Conservation (phyloP, 2,113 vertebrate species). For the Microtus pennsylvanicus region DNA sequence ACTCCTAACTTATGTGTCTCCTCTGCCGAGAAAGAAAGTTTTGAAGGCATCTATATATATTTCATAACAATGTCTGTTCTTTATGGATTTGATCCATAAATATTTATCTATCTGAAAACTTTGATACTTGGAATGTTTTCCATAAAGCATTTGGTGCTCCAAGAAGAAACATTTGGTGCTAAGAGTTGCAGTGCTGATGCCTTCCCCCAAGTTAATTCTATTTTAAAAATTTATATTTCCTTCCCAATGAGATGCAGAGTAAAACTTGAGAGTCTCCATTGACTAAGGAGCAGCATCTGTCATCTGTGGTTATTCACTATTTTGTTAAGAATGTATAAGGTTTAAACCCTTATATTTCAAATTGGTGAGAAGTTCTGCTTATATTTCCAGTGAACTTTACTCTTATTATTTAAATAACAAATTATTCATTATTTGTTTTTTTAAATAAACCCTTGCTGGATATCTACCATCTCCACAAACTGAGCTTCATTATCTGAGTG, state of each 20-base stretch:
- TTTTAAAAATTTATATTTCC: conserved; percentile 65
- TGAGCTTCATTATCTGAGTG: conserved; percentile 26
- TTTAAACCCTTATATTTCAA: conserved; percentile 65
- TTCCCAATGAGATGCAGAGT: conserved; percentile 73
- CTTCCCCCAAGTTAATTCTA: conserved; percentile 76
- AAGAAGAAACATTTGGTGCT: conserved; percentile 83
- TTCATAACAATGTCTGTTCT: conserved; percentile 79
- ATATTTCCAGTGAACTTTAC: conserved; percentile 43
- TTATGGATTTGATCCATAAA: conserved; percentile 76
- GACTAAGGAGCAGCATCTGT: conserved; percentile 58
- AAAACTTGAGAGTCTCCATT: conserved; percentile 76
- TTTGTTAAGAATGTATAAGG: conserved; percentile 44
- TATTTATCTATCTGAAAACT: conserved; percentile 83
- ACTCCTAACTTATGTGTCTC: conserved; percentile 78
- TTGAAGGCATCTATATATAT: conserved; percentile 78
- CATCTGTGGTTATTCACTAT: conserved; percentile 74
- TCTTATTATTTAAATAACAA: conserved; percentile 47
- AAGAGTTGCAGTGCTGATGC: conserved; percentile 63
- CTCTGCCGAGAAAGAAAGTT: conserved; percentile 77
- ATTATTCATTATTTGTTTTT: not conserved
- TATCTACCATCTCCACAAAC: conserved; percentile 2
- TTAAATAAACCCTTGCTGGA: conserved; percentile 28
- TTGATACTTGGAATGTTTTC: conserved; percentile 77
- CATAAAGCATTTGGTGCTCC: conserved; percentile 77
- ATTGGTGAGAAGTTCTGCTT: conserved; percentile 54